These are phyloP conservation scores for Borostomias antarcticus DNA, from an alignment of 2,797 vertebrate genomes.

Conservation along the genomic window DNA sequence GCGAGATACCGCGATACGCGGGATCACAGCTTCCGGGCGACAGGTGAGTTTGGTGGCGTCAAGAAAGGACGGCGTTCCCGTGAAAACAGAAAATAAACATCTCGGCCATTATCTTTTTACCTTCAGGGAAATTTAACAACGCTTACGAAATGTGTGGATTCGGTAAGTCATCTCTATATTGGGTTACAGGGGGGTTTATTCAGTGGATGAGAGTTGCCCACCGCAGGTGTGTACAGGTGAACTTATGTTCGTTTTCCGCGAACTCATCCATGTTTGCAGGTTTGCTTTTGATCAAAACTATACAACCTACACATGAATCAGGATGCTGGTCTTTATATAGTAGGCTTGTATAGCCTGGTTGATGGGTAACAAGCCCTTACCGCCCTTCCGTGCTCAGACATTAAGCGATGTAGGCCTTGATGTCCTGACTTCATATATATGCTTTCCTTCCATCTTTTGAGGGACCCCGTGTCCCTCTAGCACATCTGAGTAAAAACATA, in stretches of 20 bases:
- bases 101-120: not conserved
- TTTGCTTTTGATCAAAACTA: too few species aligned
- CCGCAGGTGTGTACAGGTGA: not conserved
- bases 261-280: too few species aligned
- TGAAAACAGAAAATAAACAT: not conserved
- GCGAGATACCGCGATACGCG: not conserved
- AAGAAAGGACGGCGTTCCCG: conserved; percentile 20
- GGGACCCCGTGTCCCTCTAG: too few species aligned
- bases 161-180: conserved; percentile 52
- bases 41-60: conserved; percentile 71
- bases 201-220: not conserved
- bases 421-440: too few species aligned
- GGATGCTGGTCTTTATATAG: too few species aligned
- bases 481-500: too few species aligned
- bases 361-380: too few species aligned
- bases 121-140: not conserved
- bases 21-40: not conserved
- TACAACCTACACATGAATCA: too few species aligned
- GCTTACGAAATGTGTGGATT: conserved; percentile 58
- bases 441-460: too few species aligned
- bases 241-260: not conserved
- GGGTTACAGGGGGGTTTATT: not conserved
- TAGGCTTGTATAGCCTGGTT: too few species aligned
- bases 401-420: too few species aligned
- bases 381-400: too few species aligned